Base-by-base conservation (phyloP, 2,113 vertebrate genomes). In the Thinocorus orbignyianus region DNA sequence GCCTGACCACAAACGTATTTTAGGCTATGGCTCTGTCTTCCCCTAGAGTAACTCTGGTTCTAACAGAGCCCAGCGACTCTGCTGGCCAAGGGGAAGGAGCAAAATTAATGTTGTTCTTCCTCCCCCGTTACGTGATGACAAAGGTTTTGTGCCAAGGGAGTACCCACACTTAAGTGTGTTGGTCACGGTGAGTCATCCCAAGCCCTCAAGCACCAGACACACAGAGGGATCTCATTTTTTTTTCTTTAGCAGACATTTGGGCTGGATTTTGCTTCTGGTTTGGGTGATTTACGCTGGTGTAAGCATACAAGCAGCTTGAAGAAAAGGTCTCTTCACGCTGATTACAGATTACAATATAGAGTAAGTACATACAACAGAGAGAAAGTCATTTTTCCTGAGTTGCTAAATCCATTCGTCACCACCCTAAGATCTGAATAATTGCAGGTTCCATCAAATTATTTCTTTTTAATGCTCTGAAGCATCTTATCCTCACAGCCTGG, bases 131-230 rank as follows among this genome's bases (percentile, higher is more conserved):
- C 83, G 83, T 70, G 79, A 57, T 83, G 82, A 86, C 71, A 83
- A 82, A 86, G 41, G 37, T 68, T 94, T 64, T 72, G 57, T 94
- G 87, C 81, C 81, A 88, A 82, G 78, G 31, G 54, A 91, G 68
- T 83, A 88, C 90, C 79, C 82, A 92, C 68, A 77, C n/a, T 83
- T 58, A 90, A 94, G 37, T 73, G 17, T 46, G 31, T 90, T 86
- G 90, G 86, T 86, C 72, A 9, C 28, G 46, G 51, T 90, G 92
- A 95, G 69, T 95, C 90, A 94, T 31, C 37, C 69, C 87, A 70
- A 91, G 85, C 70, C 91, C 81, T 69, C 95, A 91, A 96, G 48
- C 64, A 57, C 44, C 77, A 78, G n/a, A 61, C 28, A 39, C 16
- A 11, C 28, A 69, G 61, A 81, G 35, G n/a, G 31, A 72, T 82